Evolutionary conservation across 2,797 vertebrate species (phyloP).

Genomic region (Pangasius krempfi): DNA sequence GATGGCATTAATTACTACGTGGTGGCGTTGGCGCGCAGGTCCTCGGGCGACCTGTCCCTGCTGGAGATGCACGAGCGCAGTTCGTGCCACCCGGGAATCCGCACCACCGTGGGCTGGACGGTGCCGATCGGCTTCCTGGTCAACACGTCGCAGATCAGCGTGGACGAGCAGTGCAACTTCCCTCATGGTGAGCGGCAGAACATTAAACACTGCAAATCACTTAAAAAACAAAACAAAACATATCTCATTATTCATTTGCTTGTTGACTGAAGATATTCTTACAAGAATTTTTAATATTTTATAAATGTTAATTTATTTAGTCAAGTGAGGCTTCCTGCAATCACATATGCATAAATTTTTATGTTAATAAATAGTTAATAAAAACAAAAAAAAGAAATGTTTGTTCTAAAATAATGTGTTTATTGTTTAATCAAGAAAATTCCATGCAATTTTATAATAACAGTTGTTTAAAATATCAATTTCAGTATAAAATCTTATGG

Average conservation of each 20-base stretch:
- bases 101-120: conserved; percentile 83
- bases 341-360: not conserved
- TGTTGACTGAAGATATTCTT: not conserved
- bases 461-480: not conserved
- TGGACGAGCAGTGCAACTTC: conserved; percentile 82
- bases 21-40: conserved; percentile 78
- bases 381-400: too few relatives aligned
- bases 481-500: not conserved
- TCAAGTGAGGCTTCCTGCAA: not conserved
- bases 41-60: conserved; percentile 78
- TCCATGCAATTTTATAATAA: not conserved
- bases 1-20: conserved; percentile 79
- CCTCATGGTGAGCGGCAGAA: conserved; percentile 70
- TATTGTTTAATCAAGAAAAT: not conserved
- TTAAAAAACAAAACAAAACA: not conserved
- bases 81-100: conserved; percentile 81
- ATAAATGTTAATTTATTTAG: not conserved
- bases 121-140: conserved; percentile 83
- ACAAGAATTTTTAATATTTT: not conserved
- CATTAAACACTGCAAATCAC: not conserved
- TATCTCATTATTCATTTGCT: not conserved
- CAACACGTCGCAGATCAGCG: conserved; percentile 82
- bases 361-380: too few relatives aligned
- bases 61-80: conserved; percentile 84
- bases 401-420: not conserved